Evolutionary conservation across 2,113 vertebrate genomes (phyloP).

Genomic region (Poeciliopsis prolifica): DNA sequence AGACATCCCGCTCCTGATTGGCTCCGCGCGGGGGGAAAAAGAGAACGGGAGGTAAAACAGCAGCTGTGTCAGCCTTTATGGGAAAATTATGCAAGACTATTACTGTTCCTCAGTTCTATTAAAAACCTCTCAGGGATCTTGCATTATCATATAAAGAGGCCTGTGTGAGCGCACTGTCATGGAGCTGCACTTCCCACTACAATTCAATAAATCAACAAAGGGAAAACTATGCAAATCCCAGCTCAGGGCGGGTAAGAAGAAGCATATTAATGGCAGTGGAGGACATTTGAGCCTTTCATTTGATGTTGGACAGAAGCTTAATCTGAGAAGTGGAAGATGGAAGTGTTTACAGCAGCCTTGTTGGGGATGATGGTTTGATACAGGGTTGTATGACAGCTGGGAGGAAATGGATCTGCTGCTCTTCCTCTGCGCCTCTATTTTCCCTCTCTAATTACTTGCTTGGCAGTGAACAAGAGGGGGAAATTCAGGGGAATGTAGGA

Average conservation of each 20-base stretch:
- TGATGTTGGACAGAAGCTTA: conserved; percentile 60
- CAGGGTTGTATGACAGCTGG: conserved; percentile 53
- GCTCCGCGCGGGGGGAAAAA: conserved; percentile 19
- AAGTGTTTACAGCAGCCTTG: conserved; percentile 64
- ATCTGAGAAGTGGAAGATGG: conserved; percentile 55
- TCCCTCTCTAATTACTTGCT: conserved; percentile 60
- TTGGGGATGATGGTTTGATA: conserved; percentile 77
- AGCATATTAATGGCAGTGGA: conserved; percentile 72
- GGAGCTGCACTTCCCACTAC: conserved; percentile 33
- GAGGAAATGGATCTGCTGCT: conserved; percentile 55
- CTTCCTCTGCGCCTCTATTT: conserved; percentile 48
- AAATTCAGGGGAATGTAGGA: background rate
- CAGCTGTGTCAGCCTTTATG: conserved; percentile 76
- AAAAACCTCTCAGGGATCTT: conserved; percentile 62
- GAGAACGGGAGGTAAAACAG: conserved; percentile 44
- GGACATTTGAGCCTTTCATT: conserved; percentile 68
- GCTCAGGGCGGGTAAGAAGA: conserved; percentile 68
- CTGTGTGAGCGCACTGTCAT: conserved; percentile 66
- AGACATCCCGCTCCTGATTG: conserved; percentile 51
- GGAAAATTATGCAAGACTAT: conserved; percentile 78
- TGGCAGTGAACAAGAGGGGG: conserved; percentile 27
- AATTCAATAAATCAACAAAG: conserved; percentile 79
- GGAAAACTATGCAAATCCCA: conserved; percentile 81
- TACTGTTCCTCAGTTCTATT: conserved; percentile 71
- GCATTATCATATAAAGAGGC: conserved; percentile 86